Base-by-base conservation (phyloP, 2,888 invertebrate species). In the Lymantria dispar region DNA sequence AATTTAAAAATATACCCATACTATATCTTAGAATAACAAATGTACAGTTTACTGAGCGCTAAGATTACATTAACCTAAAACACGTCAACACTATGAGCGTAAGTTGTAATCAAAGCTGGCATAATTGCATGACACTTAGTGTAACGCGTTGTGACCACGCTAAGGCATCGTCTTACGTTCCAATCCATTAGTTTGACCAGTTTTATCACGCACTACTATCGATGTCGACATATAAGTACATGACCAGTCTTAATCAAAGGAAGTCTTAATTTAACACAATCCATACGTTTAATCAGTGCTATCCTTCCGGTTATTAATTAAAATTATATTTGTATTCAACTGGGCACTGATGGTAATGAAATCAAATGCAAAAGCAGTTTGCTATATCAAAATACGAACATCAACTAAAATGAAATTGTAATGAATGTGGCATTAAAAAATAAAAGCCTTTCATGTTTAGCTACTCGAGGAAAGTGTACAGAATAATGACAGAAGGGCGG, bases 401-500 rank as follows among this genome's bases (percentile, higher is more conserved):
- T 50, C 52, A 52, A 60, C 45, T 58, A 43, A 55, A 76, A 75
- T 69, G 76, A 75, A 79, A 79, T 80, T 80, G 75, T 76, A 71
- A 78, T 75, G 71, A 78, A 75, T 67, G 67, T 72, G 64, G 64
- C 72, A 66, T 76, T 72, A 63, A 69, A 74, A 77, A 77, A 80
- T 74, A 80, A 81, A 78, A 77, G 70, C 70, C 64, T 75, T 74
- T 71, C 68, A 73, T 76, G 73, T 78, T 81, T 77, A 82, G 80
- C 74, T 78, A 82, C 76, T 74, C 70, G 76, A 82, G 79, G 83
- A 85, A 85, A 85, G 83, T 85, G 83, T 82, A 83, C 76, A 78
- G 70, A 83, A 78, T 89, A 87, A 90, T 87, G 86, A 88, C 86
- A 88, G 85, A 78, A 84, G 83, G 86, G 86, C 85, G 85, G 82